A percentile compares a stretch with the other conserved stretches of the same genome.
These are phyloP conservation scores for Siderastrea radians DNA, from an alignment of 92 coral and sea anemone species.

Conservation along the genomic window DNA sequence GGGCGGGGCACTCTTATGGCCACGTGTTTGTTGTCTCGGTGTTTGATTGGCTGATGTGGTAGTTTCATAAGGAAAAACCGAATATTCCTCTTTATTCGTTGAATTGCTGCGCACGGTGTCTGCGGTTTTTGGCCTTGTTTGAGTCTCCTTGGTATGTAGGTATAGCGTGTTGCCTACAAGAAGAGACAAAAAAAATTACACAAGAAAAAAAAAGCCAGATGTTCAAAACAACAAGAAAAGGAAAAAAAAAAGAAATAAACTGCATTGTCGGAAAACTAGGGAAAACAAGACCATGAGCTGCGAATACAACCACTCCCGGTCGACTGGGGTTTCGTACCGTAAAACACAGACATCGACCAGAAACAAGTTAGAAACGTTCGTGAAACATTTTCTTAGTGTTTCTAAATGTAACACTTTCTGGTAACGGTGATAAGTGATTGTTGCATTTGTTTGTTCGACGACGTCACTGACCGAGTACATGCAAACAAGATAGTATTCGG, in stretches of 20 bases:
- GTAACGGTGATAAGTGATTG: too few relatives aligned
- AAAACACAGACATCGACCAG: too few relatives aligned
- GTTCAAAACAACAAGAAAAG: neutral
- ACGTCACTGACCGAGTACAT: too few relatives aligned
- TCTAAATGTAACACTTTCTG: too few relatives aligned
- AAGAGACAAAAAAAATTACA: neutral
- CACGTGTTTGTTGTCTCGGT: constrained; percentile 20
- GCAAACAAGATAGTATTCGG: too few relatives aligned
- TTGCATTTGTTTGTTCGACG: too few relatives aligned
- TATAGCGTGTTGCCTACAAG: constrained; percentile 60
- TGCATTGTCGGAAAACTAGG: neutral
- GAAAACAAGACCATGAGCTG: too few relatives aligned
- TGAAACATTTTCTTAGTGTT: too few relatives aligned
- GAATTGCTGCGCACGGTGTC: constrained; percentile 59
- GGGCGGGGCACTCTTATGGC: constrained; percentile 13
- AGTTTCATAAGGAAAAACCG: constrained; percentile 74
- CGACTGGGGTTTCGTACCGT: too few relatives aligned
- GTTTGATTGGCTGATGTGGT: constrained; percentile 16
- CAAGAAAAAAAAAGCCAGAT: neutral
- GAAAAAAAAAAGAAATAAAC: neutral
- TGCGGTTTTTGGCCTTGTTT: constrained; percentile 70
- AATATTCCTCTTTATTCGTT: constrained; percentile 58
- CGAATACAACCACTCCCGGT: too few relatives aligned
- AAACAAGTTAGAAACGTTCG: too few relatives aligned
- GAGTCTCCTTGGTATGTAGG: constrained; percentile 34